Evolutionary conservation across 2,888 invertebrate genomes (phyloP).

Genomic region (Odontocolon sp.): DNA sequence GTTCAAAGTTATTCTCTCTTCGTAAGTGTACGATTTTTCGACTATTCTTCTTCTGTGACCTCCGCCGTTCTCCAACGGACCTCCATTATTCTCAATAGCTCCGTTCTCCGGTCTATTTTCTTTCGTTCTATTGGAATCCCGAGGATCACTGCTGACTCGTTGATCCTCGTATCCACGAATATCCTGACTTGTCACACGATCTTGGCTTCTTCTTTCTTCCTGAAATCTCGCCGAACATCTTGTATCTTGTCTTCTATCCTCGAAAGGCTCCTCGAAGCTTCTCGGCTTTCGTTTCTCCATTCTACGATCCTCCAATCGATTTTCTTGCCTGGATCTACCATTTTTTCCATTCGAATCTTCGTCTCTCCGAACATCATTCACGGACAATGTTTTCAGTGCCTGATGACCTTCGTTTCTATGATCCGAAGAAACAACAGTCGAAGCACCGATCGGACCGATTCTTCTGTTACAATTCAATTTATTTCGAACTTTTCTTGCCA

Average conservation of each 20-base stretch:
- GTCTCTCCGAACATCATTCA: constrained; percentile 29
- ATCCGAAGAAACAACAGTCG: constrained; percentile 56
- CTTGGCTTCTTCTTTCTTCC: constrained; percentile 63
- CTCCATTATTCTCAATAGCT: too few relatives aligned
- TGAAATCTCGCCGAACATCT: constrained; percentile 60
- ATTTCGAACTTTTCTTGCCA: constrained; percentile 72
- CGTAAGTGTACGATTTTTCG: constrained; percentile 62
- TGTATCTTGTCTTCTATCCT: constrained; percentile 55
- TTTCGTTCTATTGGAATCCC: constrained; percentile 48
- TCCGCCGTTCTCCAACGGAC: constrained; percentile 55
- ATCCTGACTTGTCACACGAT: constrained; percentile 54
- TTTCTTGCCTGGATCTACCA: constrained; percentile 22
- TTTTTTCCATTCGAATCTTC: constrained; percentile 48
- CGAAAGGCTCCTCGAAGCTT: constrained; percentile 65
- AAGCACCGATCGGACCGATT: constrained; percentile 66
- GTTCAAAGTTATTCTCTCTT: constrained; percentile 59
- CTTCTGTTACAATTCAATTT: constrained; percentile 68
- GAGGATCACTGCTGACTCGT: constrained; percentile 48
- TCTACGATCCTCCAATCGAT: constrained; percentile 39
- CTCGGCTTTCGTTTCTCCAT: constrained; percentile 54
- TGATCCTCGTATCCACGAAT: constrained; percentile 62
- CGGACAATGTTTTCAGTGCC: constrained; percentile 36
- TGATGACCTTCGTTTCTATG: constrained; percentile 51
- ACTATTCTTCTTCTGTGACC: constrained; percentile 58
- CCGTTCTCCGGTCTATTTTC: constrained; percentile 60